A percentile compares a stretch with the other conserved stretches of the same genome.
Conservation (phyloP, 2,113 vertebrate genomes). For the Melanostigma gelatinosum region DNA sequence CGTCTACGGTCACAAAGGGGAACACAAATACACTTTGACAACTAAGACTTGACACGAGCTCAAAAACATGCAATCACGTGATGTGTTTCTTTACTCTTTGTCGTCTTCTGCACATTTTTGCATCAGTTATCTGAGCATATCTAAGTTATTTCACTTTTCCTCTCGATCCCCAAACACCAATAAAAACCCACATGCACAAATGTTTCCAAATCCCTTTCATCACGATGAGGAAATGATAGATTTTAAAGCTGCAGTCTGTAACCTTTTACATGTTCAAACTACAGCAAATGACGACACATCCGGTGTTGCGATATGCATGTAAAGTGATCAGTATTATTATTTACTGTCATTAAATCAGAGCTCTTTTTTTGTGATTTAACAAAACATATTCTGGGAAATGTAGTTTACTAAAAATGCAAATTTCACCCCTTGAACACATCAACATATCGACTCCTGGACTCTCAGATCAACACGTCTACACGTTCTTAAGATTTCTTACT, state of each 20-base stretch:
- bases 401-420: slow-evolving; percentile 30
- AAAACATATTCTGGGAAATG: not conserved
- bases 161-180: not conserved
- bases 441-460: not conserved
- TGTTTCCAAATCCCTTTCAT: not conserved
- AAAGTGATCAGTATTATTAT: not conserved
- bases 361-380: not conserved
- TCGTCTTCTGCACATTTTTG: not conserved
- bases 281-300: not conserved
- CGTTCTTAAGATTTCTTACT: too few relatives aligned
- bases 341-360: not conserved
- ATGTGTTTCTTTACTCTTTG: not conserved
- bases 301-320: too few relatives aligned
- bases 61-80: not conserved
- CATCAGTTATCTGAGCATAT: not conserved
- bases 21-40: not conserved
- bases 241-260: not conserved
- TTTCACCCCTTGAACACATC: slow-evolving; percentile 7
- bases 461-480: too few relatives aligned
- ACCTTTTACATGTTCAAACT: not conserved
- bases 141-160: not conserved
- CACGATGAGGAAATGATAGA: not conserved
- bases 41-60: not conserved
- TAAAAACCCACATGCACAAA: not conserved
- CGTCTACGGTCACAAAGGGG: not conserved